Evolutionary conservation across 2,888 invertebrate species (phyloP).

Genomic region (Dryobotodes eremita): DNA sequence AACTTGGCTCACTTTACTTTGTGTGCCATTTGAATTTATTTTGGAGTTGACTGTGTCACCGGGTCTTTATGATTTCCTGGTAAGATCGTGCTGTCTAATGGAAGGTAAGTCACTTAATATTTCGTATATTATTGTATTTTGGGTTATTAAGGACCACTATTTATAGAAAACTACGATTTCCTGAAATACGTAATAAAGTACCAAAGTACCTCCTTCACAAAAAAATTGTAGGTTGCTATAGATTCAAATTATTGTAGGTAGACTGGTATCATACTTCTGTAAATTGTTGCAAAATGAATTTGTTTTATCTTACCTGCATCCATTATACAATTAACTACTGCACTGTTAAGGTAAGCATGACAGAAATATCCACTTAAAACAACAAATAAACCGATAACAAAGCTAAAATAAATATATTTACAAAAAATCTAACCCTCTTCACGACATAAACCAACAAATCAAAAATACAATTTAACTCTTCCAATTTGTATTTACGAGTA

Average conservation of each 20-base stretch:
- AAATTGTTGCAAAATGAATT: background rate
- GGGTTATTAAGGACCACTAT: background rate
- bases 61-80: background rate
- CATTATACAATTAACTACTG: background rate
- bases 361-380: background rate
- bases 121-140: background rate
- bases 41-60: conserved; percentile 37
- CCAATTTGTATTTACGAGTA: conserved; percentile 13
- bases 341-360: background rate
- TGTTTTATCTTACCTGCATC: background rate
- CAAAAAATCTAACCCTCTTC: background rate
- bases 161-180: background rate
- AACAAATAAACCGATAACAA: background rate
- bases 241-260: background rate
- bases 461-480: conserved; percentile 45
- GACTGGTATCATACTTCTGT: background rate
- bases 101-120: background rate
- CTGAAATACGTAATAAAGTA: background rate
- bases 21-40: conserved; percentile 50
- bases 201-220: background rate
- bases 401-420: conserved; percentile 21
- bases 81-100: conserved; percentile 1
- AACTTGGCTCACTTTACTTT: conserved; percentile 47
- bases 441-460: conserved; percentile 40
- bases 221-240: background rate